These are phyloP conservation scores for Eudyptes chrysolophus DNA, from an alignment of 2,113 vertebrate species.

Conservation along the genomic window DNA sequence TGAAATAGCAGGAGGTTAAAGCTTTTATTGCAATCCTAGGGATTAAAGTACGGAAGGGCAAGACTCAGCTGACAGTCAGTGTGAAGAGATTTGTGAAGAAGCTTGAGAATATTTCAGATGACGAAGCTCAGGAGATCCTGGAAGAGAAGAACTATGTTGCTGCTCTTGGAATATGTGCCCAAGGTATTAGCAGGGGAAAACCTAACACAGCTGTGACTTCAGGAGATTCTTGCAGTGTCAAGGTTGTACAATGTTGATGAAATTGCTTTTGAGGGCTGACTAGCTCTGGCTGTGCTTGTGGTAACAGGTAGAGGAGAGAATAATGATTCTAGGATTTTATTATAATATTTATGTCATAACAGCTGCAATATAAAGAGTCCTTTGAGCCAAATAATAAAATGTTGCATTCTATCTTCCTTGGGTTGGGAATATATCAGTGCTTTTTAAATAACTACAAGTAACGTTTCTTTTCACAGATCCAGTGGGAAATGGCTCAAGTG, in stretches of 20 bases:
- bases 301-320: neutral
- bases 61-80: conserved; percentile 72
- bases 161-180: conserved; percentile 74
- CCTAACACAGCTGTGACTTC: neutral
- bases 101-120: conserved; percentile 41
- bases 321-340: neutral
- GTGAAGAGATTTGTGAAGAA: conserved; percentile 76
- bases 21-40: conserved; percentile 65
- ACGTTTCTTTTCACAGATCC: conserved; percentile 59
- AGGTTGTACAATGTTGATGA: neutral
- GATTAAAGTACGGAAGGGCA: conserved; percentile 63
- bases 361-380: neutral
- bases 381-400: neutral
- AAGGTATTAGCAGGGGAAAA: conserved; percentile 73
- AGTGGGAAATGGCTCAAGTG: conserved; percentile 62
- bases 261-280: neutral
- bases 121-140: conserved; percentile 71
- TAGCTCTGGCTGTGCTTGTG: neutral
- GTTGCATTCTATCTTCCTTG: neutral
- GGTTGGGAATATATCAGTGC: neutral
- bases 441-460: neutral
- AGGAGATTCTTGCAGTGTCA: neutral
- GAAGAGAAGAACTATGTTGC: conserved; percentile 85
- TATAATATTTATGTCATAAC: neutral
- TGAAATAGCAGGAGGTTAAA: neutral